A percentile compares a stretch with the other conserved stretches of the same genome.
phyloP scores from a whole-genome alignment of 2,797 vertebrate genomes.

The Centroberyx gerrardi region DNA sequence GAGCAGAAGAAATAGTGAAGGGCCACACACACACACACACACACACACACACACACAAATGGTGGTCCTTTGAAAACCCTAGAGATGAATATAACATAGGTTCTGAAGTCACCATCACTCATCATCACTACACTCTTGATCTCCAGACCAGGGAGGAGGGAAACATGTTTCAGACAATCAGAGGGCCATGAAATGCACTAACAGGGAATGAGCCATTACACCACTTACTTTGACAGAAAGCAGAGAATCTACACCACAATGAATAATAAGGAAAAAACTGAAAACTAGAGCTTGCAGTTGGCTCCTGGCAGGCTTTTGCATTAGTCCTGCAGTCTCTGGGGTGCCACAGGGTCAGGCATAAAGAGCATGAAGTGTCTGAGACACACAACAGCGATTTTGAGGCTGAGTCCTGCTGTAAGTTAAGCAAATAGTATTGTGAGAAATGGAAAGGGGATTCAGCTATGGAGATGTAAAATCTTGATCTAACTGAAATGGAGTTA shows the following conservation, averaged over 20 bases:
- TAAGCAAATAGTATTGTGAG: constrained; percentile 32
- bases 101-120: constrained; percentile 80
- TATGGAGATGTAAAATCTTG: constrained; percentile 17
- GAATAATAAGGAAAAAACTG: constrained; percentile 59
- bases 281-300: constrained; percentile 58
- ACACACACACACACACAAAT: constrained; percentile 28
- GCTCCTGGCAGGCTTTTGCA: constrained; percentile 46
- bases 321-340: constrained; percentile 41
- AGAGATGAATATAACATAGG: constrained; percentile 77
- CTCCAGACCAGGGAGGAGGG: constrained; percentile 65
- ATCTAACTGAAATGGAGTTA: constrained; percentile 7
- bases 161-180: constrained; percentile 77
- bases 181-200: constrained; percentile 68
- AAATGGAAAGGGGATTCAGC: constrained; percentile 21
- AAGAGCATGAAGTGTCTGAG: constrained; percentile 66
- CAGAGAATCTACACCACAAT: constrained; percentile 67
- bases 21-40: constrained; percentile 36
- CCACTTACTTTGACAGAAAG: constrained; percentile 72
- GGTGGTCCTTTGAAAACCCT: constrained; percentile 76
- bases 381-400: constrained; percentile 64
- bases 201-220: constrained; percentile 65
- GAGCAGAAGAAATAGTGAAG: constrained; percentile 53
- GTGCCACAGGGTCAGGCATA: constrained; percentile 43
- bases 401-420: constrained; percentile 45
- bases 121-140: constrained; percentile 76